These are phyloP conservation scores for Polypterus bichir DNA, from an alignment of 2,113 vertebrate genomes.

Conservation along the genomic window DNA sequence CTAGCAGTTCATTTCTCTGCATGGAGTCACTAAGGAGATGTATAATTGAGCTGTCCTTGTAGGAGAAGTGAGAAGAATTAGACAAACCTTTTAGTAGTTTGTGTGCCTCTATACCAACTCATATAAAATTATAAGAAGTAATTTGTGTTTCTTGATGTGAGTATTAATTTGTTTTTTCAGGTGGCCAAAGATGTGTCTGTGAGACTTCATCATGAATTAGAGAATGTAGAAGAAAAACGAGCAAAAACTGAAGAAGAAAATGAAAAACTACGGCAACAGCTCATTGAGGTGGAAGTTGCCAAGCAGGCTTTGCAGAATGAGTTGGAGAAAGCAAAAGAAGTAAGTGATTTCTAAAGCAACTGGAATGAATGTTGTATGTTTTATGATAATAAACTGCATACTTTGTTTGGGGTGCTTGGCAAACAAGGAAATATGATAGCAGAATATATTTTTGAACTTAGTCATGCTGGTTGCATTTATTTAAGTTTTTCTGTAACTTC, in stretches of 20 bases:
- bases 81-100: background rate
- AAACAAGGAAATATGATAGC: background rate
- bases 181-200: slow-evolving; percentile 97
- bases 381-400: slow-evolving; percentile 1
- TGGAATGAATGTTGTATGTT: background rate
- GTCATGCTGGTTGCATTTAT: no score
- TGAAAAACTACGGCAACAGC: slow-evolving; percentile 82
- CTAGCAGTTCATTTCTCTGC: no score
- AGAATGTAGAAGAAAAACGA: slow-evolving; percentile 94
- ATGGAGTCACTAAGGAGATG: no score
- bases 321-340: slow-evolving; percentile 91
- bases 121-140: slow-evolving; percentile 1
- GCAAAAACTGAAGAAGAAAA: slow-evolving; percentile 94
- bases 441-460: no score
- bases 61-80: no score
- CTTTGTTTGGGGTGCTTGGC: slow-evolving; percentile 1
- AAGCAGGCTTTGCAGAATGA: slow-evolving; percentile 93
- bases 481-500: no score
- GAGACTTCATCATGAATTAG: slow-evolving; percentile 88
- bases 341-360: slow-evolving; percentile 35
- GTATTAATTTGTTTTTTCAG: slow-evolving; percentile 36
- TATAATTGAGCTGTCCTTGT: no score
- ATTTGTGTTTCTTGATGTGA: background rate
- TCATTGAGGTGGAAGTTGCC: slow-evolving; percentile 88
- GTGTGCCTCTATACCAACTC: background rate